These are phyloP conservation scores for Drosophila stalkeri DNA, from an alignment of 2,888 invertebrate species.

Conservation along the genomic window DNA sequence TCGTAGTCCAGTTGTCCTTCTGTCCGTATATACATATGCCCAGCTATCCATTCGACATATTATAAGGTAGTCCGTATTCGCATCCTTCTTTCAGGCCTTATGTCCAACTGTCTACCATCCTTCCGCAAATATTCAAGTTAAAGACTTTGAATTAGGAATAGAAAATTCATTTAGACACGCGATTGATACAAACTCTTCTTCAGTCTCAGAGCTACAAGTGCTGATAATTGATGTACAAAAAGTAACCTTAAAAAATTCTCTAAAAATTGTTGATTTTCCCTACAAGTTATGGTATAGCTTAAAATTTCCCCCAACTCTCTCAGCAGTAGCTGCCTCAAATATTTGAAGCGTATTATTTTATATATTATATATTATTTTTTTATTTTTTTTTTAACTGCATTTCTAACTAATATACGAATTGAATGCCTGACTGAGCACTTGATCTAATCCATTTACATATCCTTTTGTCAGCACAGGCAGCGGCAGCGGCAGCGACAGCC, in stretches of 20 bases:
- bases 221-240: too few relatives aligned
- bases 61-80: background rate
- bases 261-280: too few relatives aligned
- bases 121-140: too few relatives aligned
- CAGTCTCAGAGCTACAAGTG: too few relatives aligned
- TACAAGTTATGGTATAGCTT: background rate
- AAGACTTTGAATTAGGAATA: too few relatives aligned
- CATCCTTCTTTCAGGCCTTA: background rate
- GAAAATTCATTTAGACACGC: too few relatives aligned
- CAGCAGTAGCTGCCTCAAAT: background rate
- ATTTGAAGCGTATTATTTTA: too few relatives aligned
- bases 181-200: too few relatives aligned
- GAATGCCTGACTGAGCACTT: slow-evolving; percentile 3
- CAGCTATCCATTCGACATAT: too few relatives aligned
- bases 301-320: background rate
- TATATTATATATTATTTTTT: too few relatives aligned
- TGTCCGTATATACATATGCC: background rate
- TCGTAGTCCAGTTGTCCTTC: background rate
- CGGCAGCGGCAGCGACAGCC: background rate
- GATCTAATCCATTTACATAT: slow-evolving; percentile 32
- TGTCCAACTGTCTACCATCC: too few relatives aligned
- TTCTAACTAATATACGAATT: background rate
- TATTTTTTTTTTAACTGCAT: background rate
- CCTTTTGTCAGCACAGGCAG: slow-evolving; percentile 11
- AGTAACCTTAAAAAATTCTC: too few relatives aligned